phyloP scores from a whole-genome alignment of 2,113 vertebrate species.

The Gadus macrocephalus region DNA sequence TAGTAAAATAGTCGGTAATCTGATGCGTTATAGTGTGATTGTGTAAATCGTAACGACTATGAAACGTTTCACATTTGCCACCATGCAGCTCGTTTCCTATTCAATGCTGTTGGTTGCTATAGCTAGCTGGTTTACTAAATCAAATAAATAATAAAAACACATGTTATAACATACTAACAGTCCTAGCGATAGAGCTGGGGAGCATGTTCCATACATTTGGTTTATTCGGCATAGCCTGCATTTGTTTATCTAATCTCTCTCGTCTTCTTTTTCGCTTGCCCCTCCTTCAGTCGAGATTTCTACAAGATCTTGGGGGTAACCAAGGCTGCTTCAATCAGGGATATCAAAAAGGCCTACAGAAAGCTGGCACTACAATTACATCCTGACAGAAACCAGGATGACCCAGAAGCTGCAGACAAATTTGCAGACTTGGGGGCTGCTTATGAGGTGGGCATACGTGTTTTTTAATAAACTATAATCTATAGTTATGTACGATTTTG shows the following conservation, averaged over 20 bases:
- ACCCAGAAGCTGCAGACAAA: constrained; percentile 90
- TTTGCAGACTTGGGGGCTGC: constrained; percentile 96
- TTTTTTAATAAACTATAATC: not conserved
- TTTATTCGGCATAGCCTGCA: not conserved
- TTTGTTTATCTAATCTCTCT: not conserved
- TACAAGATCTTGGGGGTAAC: constrained; percentile 95
- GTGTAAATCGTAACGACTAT: too few species aligned
- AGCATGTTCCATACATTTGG: not conserved
- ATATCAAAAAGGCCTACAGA: constrained; percentile 98
- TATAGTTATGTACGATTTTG: too few species aligned
- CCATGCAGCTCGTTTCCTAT: too few species aligned
- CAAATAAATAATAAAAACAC: too few species aligned
- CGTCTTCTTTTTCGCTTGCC: not conserved
- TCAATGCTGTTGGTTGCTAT: too few species aligned
- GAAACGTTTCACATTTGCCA: too few species aligned
- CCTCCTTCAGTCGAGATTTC: constrained; percentile 83
- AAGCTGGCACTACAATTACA: constrained; percentile 95
- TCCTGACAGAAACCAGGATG: constrained; percentile 93
- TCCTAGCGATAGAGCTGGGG: too few species aligned
- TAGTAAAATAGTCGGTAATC: too few species aligned
- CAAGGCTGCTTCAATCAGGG: constrained; percentile 85
- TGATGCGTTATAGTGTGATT: too few species aligned
- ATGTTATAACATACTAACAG: too few species aligned
- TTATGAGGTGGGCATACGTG: constrained; percentile 82
- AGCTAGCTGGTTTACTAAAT: too few species aligned